Conservation (phyloP, 2,888 invertebrate species). For the Caenorhabditis auriculariae region DNA sequence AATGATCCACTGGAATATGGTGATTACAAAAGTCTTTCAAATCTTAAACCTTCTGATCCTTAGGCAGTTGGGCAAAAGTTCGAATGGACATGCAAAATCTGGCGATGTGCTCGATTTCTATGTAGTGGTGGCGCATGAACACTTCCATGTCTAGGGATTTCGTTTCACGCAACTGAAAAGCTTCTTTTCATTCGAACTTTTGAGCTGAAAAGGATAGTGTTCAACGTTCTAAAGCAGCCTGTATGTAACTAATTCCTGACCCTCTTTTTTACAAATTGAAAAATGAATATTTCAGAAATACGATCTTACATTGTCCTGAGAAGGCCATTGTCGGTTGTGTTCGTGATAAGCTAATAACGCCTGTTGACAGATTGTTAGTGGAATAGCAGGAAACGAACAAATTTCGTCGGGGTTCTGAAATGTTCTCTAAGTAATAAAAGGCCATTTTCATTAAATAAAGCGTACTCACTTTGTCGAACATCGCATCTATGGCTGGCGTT, state of each 20-base stretch:
- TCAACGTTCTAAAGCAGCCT: too few relatives aligned
- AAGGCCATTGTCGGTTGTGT: conserved; percentile 35
- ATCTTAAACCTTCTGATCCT: conserved; percentile 23
- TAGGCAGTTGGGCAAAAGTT: conserved; percentile 29
- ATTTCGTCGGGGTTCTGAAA: conserved; percentile 14
- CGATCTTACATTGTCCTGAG: conserved; percentile 15
- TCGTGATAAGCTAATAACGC: conserved; percentile 33
- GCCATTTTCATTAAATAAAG: not conserved
- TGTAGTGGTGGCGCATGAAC: conserved; percentile 33
- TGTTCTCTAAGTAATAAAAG: not conserved
- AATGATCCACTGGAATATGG: conserved; percentile 26
- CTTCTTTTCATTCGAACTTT: not conserved
- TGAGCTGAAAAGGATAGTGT: too few relatives aligned
- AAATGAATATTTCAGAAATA: not conserved
- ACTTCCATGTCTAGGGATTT: conserved; percentile 28
- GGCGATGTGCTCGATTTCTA: conserved; percentile 37
- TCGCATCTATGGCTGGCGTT: conserved; percentile 19
- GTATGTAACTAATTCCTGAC: too few relatives aligned
- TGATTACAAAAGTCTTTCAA: not conserved
- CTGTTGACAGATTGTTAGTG: conserved; percentile 33
- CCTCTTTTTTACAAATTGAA: not conserved
- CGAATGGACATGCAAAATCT: conserved; percentile 38
- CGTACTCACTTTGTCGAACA: conserved; percentile 16
- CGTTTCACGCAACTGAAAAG: conserved; percentile 20
- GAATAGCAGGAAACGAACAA: conserved; percentile 18